Conservation (phyloP, 2,113 vertebrate genomes). For the Camarhynchus parvulus region DNA sequence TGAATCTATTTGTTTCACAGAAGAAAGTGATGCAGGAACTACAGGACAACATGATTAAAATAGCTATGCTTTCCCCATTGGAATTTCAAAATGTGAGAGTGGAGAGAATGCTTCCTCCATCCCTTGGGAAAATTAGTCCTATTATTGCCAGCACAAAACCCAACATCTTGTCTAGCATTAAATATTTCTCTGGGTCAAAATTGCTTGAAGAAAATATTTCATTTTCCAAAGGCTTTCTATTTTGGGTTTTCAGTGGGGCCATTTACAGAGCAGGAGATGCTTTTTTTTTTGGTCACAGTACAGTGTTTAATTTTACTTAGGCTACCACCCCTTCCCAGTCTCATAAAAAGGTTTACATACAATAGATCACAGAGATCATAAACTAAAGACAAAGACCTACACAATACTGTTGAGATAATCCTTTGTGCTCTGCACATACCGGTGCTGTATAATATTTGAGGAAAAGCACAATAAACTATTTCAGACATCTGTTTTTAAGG, state of each 20-base stretch:
- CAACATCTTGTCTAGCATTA: neutral
- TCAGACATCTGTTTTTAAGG: conserved; percentile 78
- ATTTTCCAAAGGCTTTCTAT: conserved; percentile 34
- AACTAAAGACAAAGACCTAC: conserved; percentile 64
- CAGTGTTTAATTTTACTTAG: conserved; percentile 59
- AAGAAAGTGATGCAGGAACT: conserved; percentile 21
- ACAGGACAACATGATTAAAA: conserved; percentile 1
- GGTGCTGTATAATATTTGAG: conserved; percentile 40
- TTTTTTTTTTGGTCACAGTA: neutral
- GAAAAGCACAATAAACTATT: conserved; percentile 71
- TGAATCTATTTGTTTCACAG: conserved; percentile 8
- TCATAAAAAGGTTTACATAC: conserved; percentile 69
- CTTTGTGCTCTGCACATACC: conserved; percentile 57
- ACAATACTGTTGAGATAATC: conserved; percentile 67
- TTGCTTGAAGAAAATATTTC: conserved; percentile 18
- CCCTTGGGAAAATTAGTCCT: neutral
- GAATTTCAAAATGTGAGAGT: conserved; percentile 24
- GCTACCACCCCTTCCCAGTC: conserved; percentile 64
- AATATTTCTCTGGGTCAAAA: conserved; percentile 27
- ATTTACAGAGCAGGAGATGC: conserved; percentile 30
- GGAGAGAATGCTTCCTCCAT: neutral
- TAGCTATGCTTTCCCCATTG: neutral
- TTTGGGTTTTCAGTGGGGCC: neutral
- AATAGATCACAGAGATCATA: conserved; percentile 72
- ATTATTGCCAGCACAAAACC: conserved; percentile 1